Conservation (phyloP, 2,797 vertebrate genomes). For the Ctenochaetus hawaiiensis region DNA sequence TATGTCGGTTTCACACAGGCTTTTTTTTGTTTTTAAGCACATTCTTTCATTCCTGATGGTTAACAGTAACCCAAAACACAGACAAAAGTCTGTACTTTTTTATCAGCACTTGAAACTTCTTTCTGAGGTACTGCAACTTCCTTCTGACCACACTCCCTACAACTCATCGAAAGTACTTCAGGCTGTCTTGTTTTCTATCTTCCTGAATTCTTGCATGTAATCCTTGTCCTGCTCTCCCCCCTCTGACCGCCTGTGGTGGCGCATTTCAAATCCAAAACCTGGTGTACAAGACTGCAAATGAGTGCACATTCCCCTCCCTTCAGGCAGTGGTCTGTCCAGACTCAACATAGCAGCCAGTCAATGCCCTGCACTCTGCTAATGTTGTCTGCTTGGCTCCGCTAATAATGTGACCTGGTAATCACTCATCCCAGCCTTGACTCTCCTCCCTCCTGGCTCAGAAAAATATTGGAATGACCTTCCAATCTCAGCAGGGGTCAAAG, state of each 20-base stretch:
- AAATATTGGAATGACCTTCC: slow-evolving; percentile 72
- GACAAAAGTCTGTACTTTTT: slow-evolving; percentile 11
- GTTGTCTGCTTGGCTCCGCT: slow-evolving; percentile 56
- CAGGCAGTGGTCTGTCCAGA: slow-evolving; percentile 27
- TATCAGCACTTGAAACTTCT: slow-evolving; percentile 34
- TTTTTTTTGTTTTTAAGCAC: slow-evolving; percentile 4
- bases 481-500: slow-evolving; percentile 48
- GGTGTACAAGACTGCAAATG: slow-evolving; percentile 56
- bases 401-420: slow-evolving; percentile 68
- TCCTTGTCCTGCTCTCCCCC: slow-evolving; percentile 20
- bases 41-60: slow-evolving; percentile 18
- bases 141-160: slow-evolving; percentile 21
- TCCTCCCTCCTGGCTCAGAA: slow-evolving; percentile 54
- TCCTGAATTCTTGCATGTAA: slow-evolving; percentile 40
- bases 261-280: slow-evolving; percentile 60
- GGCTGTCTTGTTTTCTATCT: slow-evolving; percentile 54
- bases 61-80: slow-evolving; percentile 21
- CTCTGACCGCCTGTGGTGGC: slow-evolving; percentile 46
- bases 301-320: slow-evolving; percentile 45
- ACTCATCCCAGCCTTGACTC: slow-evolving; percentile 60
- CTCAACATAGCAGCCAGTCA: slow-evolving; percentile 42
- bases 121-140: slow-evolving; percentile 37
- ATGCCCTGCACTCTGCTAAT: slow-evolving; percentile 49
- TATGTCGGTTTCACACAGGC: slow-evolving; percentile 21
- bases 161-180: slow-evolving; percentile 41